Percentiles rank a stretch among this genome's conserved stretches.
These are phyloP conservation scores for Sarcophaga rosellei DNA, from an alignment of 2,888 invertebrate species.

Conservation along the genomic window DNA sequence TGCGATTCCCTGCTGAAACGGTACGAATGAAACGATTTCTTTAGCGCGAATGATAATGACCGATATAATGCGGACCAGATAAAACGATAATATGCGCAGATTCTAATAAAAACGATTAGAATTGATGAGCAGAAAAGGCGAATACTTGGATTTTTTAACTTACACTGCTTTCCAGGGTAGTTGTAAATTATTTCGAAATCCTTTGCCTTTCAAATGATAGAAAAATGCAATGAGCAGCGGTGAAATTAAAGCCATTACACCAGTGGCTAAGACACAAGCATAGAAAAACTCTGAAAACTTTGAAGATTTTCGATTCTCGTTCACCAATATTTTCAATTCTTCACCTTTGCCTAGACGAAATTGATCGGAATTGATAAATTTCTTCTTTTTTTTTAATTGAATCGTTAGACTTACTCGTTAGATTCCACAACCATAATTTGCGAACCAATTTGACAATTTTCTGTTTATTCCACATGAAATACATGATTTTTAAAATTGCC, in stretches of 20 bases:
- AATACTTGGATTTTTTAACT: slow-evolving; percentile 5
- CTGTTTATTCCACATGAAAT: slow-evolving; percentile 54
- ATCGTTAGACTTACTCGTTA: slow-evolving; percentile 36
- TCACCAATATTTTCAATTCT: slow-evolving; percentile 38
- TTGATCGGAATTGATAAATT: neutral
- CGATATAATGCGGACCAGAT: no score
- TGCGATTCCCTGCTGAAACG: no score
- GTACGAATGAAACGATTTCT: no score
- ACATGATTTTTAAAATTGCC: slow-evolving; percentile 53
- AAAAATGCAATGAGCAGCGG: slow-evolving; percentile 27
- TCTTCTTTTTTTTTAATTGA: neutral
- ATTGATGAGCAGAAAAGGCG: no score
- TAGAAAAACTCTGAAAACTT: slow-evolving; percentile 39
- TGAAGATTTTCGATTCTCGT: slow-evolving; percentile 43
- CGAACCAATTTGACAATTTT: slow-evolving; percentile 48
- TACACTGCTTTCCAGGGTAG: slow-evolving; percentile 45
- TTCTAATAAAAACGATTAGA: no score
- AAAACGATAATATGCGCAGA: no score
- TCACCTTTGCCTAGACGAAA: slow-evolving; percentile 21
- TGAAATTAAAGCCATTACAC: slow-evolving; percentile 15
- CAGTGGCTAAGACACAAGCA: slow-evolving; percentile 28
- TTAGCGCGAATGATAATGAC: no score
- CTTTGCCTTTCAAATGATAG: slow-evolving; percentile 17
- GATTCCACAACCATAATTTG: slow-evolving; percentile 44
- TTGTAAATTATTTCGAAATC: slow-evolving; percentile 24